A percentile compares a stretch with the other conserved stretches of the same genome.
These are phyloP conservation scores for Thereva unica DNA, from an alignment of 2,888 invertebrate species.

Conservation along the genomic window DNA sequence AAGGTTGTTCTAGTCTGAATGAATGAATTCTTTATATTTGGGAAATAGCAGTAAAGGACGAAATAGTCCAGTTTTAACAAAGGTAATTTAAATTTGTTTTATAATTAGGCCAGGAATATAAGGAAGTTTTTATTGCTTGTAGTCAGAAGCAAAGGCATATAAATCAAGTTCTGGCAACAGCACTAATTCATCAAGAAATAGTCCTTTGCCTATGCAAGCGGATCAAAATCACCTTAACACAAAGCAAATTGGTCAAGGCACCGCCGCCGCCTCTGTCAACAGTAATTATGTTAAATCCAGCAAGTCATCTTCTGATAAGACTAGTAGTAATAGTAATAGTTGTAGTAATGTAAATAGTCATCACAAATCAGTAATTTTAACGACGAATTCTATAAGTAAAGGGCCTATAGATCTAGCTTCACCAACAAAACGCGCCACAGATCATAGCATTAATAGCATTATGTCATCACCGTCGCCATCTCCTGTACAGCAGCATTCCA, in stretches of 20 bases:
- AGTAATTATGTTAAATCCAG: conserved; percentile 24
- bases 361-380: conserved; percentile 36
- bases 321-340: conserved; percentile 27
- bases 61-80: conserved; percentile 2
- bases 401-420: conserved; percentile 47
- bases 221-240: conserved; percentile 17
- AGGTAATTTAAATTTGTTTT: background rate
- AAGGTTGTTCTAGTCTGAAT: too few species aligned
- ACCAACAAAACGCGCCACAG: conserved; percentile 49
- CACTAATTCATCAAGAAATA: conserved; percentile 3
- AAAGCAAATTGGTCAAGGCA: conserved; percentile 4
- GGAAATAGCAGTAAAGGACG: conserved; percentile 8
- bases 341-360: conserved; percentile 23
- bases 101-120: background rate
- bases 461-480: conserved; percentile 46
- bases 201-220: conserved; percentile 2
- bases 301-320: conserved; percentile 23
- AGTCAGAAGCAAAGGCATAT: conserved; percentile 26
- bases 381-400: conserved; percentile 43
- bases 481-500: conserved; percentile 42
- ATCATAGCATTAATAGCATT: conserved; percentile 54
- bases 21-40: too few species aligned
- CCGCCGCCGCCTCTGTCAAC: conserved; percentile 19
- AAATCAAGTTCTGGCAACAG: conserved; percentile 29
- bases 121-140: conserved; percentile 17